Percentiles rank a stretch among this genome's conserved stretches.
phyloP scores from a whole-genome alignment of 2,797 vertebrate genomes.

The Hypotaenidia philippensis region DNA sequence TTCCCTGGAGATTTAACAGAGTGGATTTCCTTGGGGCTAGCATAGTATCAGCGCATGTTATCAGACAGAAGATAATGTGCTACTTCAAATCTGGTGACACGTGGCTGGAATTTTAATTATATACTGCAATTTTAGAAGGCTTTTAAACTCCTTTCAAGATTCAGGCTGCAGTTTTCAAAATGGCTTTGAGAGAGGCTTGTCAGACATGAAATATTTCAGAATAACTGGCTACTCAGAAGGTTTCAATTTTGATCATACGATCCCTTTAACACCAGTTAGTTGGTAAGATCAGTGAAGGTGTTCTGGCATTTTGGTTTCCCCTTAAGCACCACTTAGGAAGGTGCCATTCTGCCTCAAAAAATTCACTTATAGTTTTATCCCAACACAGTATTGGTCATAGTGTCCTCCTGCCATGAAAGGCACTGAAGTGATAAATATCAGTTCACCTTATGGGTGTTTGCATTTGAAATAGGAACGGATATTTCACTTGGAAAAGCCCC shows the following conservation, averaged over 20 bases:
- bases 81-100: not conserved
- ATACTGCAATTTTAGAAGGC: not conserved
- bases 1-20: constrained; percentile 4
- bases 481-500: not conserved
- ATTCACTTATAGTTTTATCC: not conserved
- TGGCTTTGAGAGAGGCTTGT: not conserved
- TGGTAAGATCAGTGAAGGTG: not conserved
- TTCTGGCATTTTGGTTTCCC: not conserved
- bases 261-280: not conserved
- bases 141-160: not conserved
- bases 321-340: not conserved
- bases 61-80: not conserved
- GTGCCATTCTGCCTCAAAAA: not conserved
- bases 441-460: not conserved
- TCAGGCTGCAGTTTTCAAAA: not conserved
- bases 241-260: not conserved
- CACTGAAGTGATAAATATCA: not conserved
- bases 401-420: not conserved
- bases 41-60: not conserved
- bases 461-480: not conserved
- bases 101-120: constrained; percentile 11
- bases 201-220: not conserved
- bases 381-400: not conserved
- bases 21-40: constrained; percentile 38
- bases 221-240: not conserved